phyloP scores from a whole-genome alignment of 1,140 invertebrate genomes.

The Procambarus clarkii region DNA sequence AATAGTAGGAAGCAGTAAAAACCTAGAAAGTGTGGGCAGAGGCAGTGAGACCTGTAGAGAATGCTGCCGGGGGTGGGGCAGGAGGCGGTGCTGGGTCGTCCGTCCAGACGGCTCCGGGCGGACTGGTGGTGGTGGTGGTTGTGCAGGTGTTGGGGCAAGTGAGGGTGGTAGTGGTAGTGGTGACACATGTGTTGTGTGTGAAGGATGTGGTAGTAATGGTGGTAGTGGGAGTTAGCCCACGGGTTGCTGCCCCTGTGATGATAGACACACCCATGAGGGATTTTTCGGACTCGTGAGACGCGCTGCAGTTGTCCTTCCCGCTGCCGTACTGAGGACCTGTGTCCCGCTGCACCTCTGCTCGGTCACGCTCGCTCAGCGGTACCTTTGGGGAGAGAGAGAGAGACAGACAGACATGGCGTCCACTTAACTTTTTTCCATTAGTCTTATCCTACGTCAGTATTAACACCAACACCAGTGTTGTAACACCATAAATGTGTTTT shows the following conservation, averaged over 20 bases:
- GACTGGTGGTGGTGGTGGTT: slow-evolving; percentile 41
- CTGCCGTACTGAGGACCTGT: slow-evolving; percentile 16
- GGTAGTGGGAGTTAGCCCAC: slow-evolving; percentile 25
- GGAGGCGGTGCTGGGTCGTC: slow-evolving; percentile 23
- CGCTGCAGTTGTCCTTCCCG: slow-evolving; percentile 56
- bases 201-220: slow-evolving; percentile 45
- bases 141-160: slow-evolving; percentile 32
- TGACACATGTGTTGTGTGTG: slow-evolving; percentile 40
- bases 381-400: background rate
- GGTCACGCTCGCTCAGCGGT: slow-evolving; percentile 62
- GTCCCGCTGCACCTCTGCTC: slow-evolving; percentile 48
- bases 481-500: no score
- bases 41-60: slow-evolving; percentile 55
- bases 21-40: slow-evolving; percentile 27
- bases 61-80: slow-evolving; percentile 39
- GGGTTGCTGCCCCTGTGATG: slow-evolving; percentile 54
- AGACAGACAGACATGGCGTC: no score
- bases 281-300: slow-evolving; percentile 55
- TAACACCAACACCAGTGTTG: no score
- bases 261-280: slow-evolving; percentile 68
- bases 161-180: slow-evolving; percentile 35
- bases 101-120: slow-evolving; percentile 54
- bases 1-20: background rate
- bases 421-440: no score
- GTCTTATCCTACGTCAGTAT: no score